phyloP scores from a whole-genome alignment of 2,797 vertebrate species.

The Pitangus sulphuratus region DNA sequence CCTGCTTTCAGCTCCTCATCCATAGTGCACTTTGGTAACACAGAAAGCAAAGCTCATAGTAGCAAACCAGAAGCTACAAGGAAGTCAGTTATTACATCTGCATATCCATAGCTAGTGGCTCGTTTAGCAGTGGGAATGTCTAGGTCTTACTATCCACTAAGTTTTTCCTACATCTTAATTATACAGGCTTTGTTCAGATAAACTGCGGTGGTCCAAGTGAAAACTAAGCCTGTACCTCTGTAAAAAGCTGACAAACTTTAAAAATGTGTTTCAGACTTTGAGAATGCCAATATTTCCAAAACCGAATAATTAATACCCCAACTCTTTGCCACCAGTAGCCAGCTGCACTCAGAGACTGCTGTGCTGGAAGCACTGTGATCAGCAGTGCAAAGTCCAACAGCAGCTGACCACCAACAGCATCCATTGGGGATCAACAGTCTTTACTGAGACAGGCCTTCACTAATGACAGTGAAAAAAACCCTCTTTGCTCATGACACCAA shows the following conservation, averaged over 20 bases:
- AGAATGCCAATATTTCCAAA: neutral
- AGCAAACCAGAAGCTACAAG: neutral
- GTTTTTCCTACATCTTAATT: neutral
- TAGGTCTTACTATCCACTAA: neutral
- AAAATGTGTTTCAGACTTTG: neutral
- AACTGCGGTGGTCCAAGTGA: neutral
- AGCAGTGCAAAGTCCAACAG: neutral
- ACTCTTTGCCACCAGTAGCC: neutral
- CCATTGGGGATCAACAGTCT: neutral
- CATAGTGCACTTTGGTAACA: rapidly evolving
- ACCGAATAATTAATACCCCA: neutral
- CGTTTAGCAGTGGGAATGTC: neutral
- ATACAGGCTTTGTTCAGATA: neutral
- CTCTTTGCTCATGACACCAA: neutral
- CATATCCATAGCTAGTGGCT: neutral
- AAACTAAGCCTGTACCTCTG: neutral
- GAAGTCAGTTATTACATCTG: neutral
- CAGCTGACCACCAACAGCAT: neutral
- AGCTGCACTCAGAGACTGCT: neutral
- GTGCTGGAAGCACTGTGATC: neutral
- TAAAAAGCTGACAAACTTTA: neutral
- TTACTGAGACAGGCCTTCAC: neutral
- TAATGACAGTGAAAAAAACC: rapidly evolving
- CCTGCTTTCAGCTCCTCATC: neutral
- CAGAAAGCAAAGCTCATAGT: neutral